Evolutionary conservation across 2,888 invertebrate genomes (phyloP).

Genomic region (Ectropis crepuscularia): DNA sequence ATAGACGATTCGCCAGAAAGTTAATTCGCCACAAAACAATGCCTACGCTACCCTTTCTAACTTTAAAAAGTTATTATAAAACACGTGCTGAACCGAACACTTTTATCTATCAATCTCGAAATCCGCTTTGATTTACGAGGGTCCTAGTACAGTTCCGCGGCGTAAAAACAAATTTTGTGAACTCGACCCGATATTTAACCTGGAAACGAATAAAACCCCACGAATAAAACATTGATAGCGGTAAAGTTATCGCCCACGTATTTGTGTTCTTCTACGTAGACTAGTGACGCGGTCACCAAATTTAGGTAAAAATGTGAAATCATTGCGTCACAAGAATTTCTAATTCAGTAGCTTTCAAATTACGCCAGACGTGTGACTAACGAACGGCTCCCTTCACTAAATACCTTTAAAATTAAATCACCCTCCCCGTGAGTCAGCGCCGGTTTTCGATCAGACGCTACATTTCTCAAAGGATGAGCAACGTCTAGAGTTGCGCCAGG

Average conservation of each 20-base stretch:
- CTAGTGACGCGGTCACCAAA: slow-evolving; percentile 6
- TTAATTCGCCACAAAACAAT: too few species aligned
- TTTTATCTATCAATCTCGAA: slow-evolving; percentile 33
- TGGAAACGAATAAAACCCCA: slow-evolving; percentile 26
- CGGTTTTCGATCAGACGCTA: slow-evolving; percentile 26
- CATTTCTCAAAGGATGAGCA: slow-evolving; percentile 30
- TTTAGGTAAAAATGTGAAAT: slow-evolving; percentile 13
- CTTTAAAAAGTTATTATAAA: slow-evolving; percentile 15
- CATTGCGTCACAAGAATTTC: slow-evolving; percentile 21
- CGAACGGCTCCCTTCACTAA: slow-evolving; percentile 34
- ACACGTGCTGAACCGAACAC: slow-evolving; percentile 20
- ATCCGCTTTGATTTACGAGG: slow-evolving; percentile 31
- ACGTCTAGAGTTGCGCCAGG: slow-evolving; percentile 20
- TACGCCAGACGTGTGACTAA: slow-evolving; percentile 29
- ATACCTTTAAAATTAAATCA: slow-evolving; percentile 40
- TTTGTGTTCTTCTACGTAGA: slow-evolving; percentile 16
- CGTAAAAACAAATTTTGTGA: slow-evolving; percentile 30
- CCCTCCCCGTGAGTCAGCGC: slow-evolving; percentile 30
- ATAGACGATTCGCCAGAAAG: too few species aligned
- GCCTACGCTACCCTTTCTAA: slow-evolving; percentile 1
- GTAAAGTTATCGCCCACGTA: slow-evolving; percentile 29
- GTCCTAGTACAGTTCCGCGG: slow-evolving; percentile 25
- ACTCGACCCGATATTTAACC: slow-evolving; percentile 29
- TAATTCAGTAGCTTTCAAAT: slow-evolving; percentile 22
- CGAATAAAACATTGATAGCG: slow-evolving; percentile 31